These are phyloP conservation scores for Poeciliopsis infans DNA, from an alignment of 2,797 vertebrate genomes.

Conservation along the genomic window DNA sequence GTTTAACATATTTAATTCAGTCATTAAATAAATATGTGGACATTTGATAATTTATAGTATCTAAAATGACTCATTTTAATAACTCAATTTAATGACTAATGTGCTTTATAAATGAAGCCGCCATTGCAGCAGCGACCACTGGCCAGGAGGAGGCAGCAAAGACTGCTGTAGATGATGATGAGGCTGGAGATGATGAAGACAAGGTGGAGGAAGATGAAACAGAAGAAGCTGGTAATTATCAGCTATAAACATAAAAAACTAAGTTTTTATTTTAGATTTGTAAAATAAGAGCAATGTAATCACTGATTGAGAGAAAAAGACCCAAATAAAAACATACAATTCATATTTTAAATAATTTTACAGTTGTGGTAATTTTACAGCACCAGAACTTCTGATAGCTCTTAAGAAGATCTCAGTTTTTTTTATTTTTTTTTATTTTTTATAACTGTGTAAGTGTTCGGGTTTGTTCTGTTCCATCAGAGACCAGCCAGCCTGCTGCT, in stretches of 20 bases:
- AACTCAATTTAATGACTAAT: neutral
- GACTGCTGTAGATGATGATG: conserved; percentile 39
- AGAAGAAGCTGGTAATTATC: conserved; percentile 26
- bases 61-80: neutral
- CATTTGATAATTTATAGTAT: neutral
- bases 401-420: neutral
- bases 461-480: conserved; percentile 22
- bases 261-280: neutral
- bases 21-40: neutral
- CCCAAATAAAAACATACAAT: neutral
- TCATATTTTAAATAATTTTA: neutral
- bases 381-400: neutral
- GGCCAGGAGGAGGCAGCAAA: conserved; percentile 60
- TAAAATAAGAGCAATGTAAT: neutral
- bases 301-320: neutral
- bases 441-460: neutral
- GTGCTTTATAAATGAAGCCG: conserved; percentile 13
- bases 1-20: neutral
- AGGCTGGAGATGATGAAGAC: conserved; percentile 51
- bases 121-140: conserved; percentile 37
- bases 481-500: conserved; percentile 12
- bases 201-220: conserved; percentile 53
- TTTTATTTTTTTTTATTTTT: neutral
- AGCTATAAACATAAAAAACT: neutral
- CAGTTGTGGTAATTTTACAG: neutral